Percentiles rank a stretch among this genome's conserved stretches.
phyloP scores from a whole-genome alignment of 2,888 invertebrate species.

The Nesidiocoris tenuis region DNA sequence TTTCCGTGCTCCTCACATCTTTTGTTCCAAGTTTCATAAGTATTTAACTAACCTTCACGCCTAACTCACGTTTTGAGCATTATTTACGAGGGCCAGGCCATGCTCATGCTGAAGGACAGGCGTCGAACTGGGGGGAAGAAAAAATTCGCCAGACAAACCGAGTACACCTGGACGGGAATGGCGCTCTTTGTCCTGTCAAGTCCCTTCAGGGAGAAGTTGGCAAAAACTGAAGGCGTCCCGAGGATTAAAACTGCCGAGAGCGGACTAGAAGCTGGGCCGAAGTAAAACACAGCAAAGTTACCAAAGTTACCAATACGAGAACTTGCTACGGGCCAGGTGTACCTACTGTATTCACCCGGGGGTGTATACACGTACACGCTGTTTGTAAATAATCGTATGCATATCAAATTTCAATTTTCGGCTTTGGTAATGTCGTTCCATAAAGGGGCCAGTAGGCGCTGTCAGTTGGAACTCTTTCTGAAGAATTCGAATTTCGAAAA shows the following conservation, averaged over 20 bases:
- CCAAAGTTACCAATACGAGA: too few species aligned
- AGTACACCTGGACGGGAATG: background rate
- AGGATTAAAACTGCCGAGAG: background rate
- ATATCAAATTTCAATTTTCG: too few species aligned
- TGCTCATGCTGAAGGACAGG: background rate
- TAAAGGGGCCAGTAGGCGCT: too few species aligned
- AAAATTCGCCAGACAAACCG: background rate
- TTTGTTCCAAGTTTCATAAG: slow-evolving; percentile 41
- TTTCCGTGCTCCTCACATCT: slow-evolving; percentile 36
- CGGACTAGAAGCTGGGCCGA: background rate
- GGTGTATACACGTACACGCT: too few species aligned
- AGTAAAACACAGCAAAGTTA: too few species aligned
- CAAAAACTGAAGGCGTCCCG: background rate
- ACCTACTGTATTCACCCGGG: too few species aligned
- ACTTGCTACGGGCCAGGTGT: too few species aligned
- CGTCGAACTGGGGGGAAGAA: background rate
- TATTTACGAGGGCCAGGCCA: slow-evolving; percentile 17
- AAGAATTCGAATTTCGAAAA: too few species aligned
- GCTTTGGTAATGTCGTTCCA: too few species aligned
- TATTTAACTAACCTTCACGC: slow-evolving; percentile 42
- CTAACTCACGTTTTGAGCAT: slow-evolving; percentile 30
- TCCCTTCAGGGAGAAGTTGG: background rate
- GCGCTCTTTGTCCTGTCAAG: background rate
- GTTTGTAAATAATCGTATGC: too few species aligned
- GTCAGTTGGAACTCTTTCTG: too few species aligned